Conservation (phyloP, 2,888 invertebrate species). For the Bimastos eiseni region DNA sequence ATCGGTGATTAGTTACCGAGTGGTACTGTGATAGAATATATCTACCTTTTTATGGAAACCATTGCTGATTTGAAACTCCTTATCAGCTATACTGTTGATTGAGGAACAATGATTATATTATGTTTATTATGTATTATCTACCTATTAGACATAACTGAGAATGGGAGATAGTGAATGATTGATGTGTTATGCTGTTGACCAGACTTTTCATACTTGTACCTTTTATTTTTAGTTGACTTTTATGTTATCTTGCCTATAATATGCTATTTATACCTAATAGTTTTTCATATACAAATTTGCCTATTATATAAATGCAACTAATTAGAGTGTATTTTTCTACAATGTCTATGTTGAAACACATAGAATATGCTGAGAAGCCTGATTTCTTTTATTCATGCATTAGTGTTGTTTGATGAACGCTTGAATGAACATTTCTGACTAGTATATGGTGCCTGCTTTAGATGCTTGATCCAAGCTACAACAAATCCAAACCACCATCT, state of each 20-base stretch:
- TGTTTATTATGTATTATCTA: background rate
- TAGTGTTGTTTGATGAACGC: background rate
- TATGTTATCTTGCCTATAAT: background rate
- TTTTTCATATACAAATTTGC: background rate
- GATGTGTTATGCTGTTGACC: background rate
- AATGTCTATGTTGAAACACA: background rate
- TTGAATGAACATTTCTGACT: background rate
- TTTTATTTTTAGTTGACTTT: background rate
- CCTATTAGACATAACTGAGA: background rate
- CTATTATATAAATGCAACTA: background rate
- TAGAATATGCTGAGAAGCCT: background rate
- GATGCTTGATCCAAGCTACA: background rate
- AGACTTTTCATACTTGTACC: background rate
- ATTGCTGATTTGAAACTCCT: background rate
- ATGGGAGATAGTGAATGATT: background rate
- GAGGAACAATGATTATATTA: background rate
- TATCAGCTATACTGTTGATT: background rate
- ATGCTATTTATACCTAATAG: background rate
- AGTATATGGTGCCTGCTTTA: background rate
- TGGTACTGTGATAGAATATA: background rate
- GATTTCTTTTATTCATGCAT: background rate
- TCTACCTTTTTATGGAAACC: background rate
- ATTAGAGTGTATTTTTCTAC: background rate
- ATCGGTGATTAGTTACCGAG: background rate
- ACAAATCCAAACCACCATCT: background rate